Evolutionary conservation across 2,797 vertebrate species (phyloP).

Genomic region (Onychomys leucogaster): DNA sequence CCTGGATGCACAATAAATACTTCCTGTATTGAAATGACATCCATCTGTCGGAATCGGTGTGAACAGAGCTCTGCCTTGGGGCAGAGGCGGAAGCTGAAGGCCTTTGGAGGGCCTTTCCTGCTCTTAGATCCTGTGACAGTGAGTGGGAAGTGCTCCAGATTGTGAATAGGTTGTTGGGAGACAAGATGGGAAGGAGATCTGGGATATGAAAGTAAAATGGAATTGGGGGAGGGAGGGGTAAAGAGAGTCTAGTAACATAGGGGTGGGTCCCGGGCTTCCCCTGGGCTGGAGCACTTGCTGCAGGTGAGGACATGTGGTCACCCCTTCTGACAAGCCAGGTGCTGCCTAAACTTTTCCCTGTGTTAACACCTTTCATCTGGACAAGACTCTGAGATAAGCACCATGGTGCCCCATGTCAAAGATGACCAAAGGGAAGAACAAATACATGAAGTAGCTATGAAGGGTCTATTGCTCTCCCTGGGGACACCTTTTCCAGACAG

Average conservation of each 20-base stretch:
- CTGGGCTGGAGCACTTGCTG: background rate
- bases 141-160: conserved; percentile 75
- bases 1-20: conserved; percentile 79
- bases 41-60: conserved; percentile 80
- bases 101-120: conserved; percentile 74
- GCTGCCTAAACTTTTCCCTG: background rate
- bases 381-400: background rate
- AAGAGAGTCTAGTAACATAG: background rate
- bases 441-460: conserved; percentile 50
- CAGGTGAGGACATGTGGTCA: background rate
- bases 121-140: conserved; percentile 79
- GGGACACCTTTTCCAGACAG: background rate
- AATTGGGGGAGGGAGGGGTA: background rate
- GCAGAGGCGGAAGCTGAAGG: conserved; percentile 77
- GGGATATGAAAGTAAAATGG: conserved; percentile 66
- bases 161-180: conserved; percentile 70
- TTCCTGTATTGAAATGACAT: conserved; percentile 83
- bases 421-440: conserved; percentile 4
- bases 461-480: background rate
- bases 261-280: background rate
- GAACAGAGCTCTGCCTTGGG: conserved; percentile 83
- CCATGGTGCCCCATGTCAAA: background rate
- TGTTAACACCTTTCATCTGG: background rate
- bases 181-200: conserved; percentile 54
- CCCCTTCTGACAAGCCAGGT: background rate